A percentile compares a stretch with the other conserved stretches of the same genome.
Evolutionary conservation across 2,113 vertebrate genomes (phyloP).

Genomic region (Microcebus ravelobensis): DNA sequence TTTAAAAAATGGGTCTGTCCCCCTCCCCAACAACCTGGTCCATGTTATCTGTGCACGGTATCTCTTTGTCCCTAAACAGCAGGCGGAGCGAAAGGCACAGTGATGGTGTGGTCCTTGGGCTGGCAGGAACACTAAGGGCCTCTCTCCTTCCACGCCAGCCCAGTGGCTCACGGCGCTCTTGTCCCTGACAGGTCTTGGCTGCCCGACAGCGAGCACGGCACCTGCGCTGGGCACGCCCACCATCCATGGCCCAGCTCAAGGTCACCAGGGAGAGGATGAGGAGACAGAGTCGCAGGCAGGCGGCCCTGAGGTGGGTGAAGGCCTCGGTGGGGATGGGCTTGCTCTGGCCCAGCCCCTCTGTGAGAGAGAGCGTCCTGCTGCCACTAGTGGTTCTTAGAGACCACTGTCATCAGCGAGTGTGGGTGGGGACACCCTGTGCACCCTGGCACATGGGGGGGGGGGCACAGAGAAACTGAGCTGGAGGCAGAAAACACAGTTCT

Average conservation of each 20-base stretch:
- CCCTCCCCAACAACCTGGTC: background rate
- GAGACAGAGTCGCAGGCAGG: conserved; percentile 72
- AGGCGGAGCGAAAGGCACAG: background rate
- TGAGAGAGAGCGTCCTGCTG: background rate
- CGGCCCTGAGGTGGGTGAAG: conserved; percentile 82
- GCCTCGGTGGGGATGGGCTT: background rate
- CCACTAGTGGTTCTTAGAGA: background rate
- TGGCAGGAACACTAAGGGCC: background rate
- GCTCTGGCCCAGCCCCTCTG: no score
- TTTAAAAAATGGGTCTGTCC: no score
- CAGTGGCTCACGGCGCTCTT: accelerated
- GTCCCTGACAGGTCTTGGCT: conserved; percentile 79
- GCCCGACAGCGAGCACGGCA: conserved; percentile 83
- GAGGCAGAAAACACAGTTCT: background rate
- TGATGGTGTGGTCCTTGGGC: background rate
- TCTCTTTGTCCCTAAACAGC: background rate
- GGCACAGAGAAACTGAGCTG: background rate
- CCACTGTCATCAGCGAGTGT: accelerated
- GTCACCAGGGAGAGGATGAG: conserved; percentile 67
- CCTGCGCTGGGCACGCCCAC: conserved; percentile 84
- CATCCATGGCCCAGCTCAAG: conserved; percentile 80
- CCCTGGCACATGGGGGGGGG: background rate
- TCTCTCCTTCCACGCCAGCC: background rate
- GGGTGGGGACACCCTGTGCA: accelerated
- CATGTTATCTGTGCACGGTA: background rate